Evolutionary conservation across 2,888 invertebrate genomes (phyloP).

Genomic region (Mesoligia furuncula): DNA sequence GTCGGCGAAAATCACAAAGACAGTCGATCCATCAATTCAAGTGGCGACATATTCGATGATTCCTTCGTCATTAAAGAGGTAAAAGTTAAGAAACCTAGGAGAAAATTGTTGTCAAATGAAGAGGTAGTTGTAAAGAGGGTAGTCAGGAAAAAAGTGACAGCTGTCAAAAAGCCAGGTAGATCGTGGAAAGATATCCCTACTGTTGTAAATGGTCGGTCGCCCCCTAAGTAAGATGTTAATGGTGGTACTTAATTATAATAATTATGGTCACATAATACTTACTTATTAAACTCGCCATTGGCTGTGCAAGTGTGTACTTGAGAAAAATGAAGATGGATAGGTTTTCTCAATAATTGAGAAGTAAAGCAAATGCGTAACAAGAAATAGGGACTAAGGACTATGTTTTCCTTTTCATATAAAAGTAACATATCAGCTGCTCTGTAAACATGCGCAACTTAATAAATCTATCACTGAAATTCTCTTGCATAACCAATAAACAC

Average conservation of each 20-base stretch:
- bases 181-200: constrained; percentile 84
- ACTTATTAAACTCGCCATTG: constrained; percentile 24
- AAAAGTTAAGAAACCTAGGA: constrained; percentile 81
- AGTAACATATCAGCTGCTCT: not conserved
- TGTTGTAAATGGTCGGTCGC: constrained; percentile 82
- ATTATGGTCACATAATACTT: constrained; percentile 46
- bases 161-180: constrained; percentile 74
- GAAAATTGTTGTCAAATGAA: constrained; percentile 79
- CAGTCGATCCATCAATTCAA: constrained; percentile 75
- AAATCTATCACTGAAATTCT: constrained; percentile 4
- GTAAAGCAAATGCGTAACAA: constrained; percentile 36
- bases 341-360: constrained; percentile 33
- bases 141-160: constrained; percentile 81
- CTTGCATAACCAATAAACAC: constrained; percentile 10
- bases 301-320: constrained; percentile 29
- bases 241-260: constrained; percentile 28
- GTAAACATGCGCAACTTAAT: not conserved
- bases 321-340: constrained; percentile 1
- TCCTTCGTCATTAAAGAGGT: constrained; percentile 81
- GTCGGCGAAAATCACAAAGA: constrained; percentile 74
- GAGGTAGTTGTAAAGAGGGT: constrained; percentile 81
- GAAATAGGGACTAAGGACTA: not conserved
- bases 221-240: constrained; percentile 73
- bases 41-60: constrained; percentile 87
- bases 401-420: constrained; percentile 21